Percentiles rank a stretch among this genome's conserved stretches.
Conservation (phyloP, 2,113 vertebrate species). For the Cyanistes caeruleus region DNA sequence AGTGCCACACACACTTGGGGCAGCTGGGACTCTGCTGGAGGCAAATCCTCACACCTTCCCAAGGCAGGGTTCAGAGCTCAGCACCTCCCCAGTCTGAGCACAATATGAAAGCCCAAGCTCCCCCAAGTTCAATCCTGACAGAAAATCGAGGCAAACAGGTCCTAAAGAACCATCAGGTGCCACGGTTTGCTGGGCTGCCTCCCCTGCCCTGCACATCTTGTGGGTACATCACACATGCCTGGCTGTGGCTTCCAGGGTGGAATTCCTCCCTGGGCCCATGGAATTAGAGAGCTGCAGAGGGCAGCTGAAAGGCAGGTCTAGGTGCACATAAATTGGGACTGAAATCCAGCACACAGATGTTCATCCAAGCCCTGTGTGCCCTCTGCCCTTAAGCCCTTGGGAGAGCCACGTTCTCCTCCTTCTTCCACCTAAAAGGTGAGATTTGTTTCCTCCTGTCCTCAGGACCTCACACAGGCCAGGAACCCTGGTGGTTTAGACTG, state of each 20-base stretch:
- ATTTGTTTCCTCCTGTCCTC: neutral
- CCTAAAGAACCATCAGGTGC: neutral
- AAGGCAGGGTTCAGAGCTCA: neutral
- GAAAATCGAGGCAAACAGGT: neutral
- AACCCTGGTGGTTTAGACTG: neutral
- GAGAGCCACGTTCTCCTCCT: accelerated
- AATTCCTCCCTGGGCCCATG: neutral
- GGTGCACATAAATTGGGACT: neutral
- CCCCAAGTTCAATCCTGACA: neutral
- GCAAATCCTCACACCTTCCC: neutral
- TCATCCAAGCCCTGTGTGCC: neutral
- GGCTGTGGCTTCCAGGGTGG: neutral
- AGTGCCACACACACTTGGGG: neutral
- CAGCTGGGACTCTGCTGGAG: neutral
- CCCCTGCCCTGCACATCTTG: neutral
- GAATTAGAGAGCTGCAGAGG: neutral
- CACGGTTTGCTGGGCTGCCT: accelerated
- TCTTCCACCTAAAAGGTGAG: neutral
- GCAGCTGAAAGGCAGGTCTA: neutral
- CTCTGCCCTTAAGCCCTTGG: neutral
- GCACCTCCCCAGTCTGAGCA: neutral
- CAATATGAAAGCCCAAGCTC: neutral
- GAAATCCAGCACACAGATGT: neutral
- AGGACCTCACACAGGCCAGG: neutral
- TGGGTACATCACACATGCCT: neutral